These are phyloP conservation scores for Brachionus rotundiformis DNA, from an alignment of 1,140 invertebrate species.

Conservation along the genomic window DNA sequence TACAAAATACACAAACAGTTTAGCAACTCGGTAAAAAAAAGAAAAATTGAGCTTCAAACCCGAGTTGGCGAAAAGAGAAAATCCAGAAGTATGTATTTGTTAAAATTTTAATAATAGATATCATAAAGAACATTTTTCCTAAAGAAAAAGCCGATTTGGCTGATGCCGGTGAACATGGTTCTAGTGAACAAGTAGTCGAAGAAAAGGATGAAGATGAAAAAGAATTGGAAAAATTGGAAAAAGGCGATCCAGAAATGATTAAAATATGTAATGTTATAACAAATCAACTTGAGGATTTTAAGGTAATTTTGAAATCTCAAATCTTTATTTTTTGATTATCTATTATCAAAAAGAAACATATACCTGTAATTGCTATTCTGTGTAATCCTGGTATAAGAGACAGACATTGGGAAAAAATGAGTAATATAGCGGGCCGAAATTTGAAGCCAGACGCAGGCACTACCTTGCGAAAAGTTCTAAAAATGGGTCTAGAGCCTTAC, in stretches of 20 bases:
- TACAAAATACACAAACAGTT: constrained; percentile 64
- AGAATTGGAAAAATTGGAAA: constrained; percentile 55
- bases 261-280: constrained; percentile 63
- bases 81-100: constrained; percentile 70
- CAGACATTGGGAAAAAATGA: constrained; percentile 69
- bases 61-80: constrained; percentile 72
- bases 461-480: constrained; percentile 79
- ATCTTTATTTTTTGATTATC: constrained; percentile 23
- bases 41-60: constrained; percentile 62
- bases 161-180: constrained; percentile 57
- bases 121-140: too few relatives aligned
- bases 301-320: constrained; percentile 60
- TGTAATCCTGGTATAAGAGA: constrained; percentile 65
- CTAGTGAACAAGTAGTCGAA: constrained; percentile 67
- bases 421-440: constrained; percentile 72
- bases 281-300: constrained; percentile 76
- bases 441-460: constrained; percentile 71
- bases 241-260: constrained; percentile 56
- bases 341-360: constrained; percentile 60
- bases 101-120: too few relatives aligned
- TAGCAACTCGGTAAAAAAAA: constrained; percentile 58
- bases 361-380: constrained; percentile 63
- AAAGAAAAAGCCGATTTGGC: constrained; percentile 74
- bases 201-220: constrained; percentile 57
- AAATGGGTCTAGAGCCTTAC: constrained; percentile 68